Evolutionary conservation across 2,797 vertebrate species (phyloP), one percentile per base, ranked within the genome.

Genomic region (Chrosomus eos): DNA sequence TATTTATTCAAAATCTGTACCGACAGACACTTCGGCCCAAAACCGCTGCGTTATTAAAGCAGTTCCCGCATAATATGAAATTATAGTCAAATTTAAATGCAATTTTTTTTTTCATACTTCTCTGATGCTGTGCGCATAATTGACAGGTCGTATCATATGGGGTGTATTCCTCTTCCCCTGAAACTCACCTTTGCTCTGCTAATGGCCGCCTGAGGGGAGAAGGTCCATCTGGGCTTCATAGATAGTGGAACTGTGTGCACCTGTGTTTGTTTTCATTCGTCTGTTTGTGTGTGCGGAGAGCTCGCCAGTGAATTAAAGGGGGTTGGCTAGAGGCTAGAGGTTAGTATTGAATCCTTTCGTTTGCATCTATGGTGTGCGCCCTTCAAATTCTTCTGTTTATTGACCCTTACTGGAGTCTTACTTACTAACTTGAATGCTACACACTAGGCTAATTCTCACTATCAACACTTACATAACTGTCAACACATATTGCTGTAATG

Each of bases 181-280:
- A 43, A 67, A 83, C 60, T 75, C 81, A 40, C 81, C 72, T 77
- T 68, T 8, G 21, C 66, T 72, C 48, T 51, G 55, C 45, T 51
- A 79, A 67, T 83, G 72, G 66, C 80, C 7, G 55, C 67, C 73
- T 64, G 67, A 78, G 82, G 73, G 85, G 36, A 71, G 55, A 81
- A 58, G 18, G 79, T 76, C 73, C 58, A 36, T 67, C 79, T 87
- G 86, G 86, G 53, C 73, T 7, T 81, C 73, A 55, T 55, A 82
- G 79, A 87, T 81, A 81, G 86, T 18, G 2, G 8, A 45, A 48
- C 43, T 86, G 71, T 82, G 81, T 43, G 68, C 48, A 74, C 33
- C 36, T 60, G 8, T 62, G 55, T 82, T 71, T 82, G 74, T 82
- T 64, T 85, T 48, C 68, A 21, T 79, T 70, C 8, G 8, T 26